Conservation (phyloP, 2,113 vertebrate genomes). For the Calidris pygmaea region DNA sequence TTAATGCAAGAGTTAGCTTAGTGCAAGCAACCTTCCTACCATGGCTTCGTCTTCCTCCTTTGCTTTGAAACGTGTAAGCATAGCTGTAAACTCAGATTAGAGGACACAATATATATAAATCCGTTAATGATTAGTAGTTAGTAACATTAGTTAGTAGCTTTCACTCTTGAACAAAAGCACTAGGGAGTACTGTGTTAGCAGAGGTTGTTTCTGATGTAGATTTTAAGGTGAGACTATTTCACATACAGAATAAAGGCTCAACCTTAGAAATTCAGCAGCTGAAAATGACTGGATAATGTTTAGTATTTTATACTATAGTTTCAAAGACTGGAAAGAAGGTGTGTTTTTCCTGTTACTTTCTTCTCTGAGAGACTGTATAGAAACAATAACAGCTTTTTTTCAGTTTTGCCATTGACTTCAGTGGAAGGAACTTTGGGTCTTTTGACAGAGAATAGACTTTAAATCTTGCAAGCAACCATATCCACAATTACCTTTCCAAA, state of each 20-base stretch:
- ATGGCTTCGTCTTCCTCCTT: background rate
- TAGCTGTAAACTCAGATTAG: background rate
- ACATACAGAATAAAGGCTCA: background rate
- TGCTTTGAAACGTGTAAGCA: background rate
- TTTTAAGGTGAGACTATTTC: background rate
- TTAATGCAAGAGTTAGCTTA: background rate
- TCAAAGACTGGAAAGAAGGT: background rate
- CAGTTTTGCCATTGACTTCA: background rate
- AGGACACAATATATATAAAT: background rate
- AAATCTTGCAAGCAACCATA: background rate
- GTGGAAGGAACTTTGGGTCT: background rate
- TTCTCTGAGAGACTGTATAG: background rate
- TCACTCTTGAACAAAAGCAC: background rate
- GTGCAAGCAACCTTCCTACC: background rate
- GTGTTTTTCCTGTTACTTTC: background rate
- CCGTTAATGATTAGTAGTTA: background rate
- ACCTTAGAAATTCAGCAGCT: background rate
- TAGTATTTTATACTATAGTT: background rate
- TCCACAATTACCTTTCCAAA: conserved; percentile 2
- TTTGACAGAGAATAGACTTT: background rate
- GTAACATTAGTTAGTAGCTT: background rate
- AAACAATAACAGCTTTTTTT: background rate
- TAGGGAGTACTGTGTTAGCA: background rate
- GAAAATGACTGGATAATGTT: background rate
- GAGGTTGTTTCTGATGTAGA: background rate